These are phyloP conservation scores for Ennomos fuscantarius DNA, from an alignment of 2,888 invertebrate species.

Conservation along the genomic window DNA sequence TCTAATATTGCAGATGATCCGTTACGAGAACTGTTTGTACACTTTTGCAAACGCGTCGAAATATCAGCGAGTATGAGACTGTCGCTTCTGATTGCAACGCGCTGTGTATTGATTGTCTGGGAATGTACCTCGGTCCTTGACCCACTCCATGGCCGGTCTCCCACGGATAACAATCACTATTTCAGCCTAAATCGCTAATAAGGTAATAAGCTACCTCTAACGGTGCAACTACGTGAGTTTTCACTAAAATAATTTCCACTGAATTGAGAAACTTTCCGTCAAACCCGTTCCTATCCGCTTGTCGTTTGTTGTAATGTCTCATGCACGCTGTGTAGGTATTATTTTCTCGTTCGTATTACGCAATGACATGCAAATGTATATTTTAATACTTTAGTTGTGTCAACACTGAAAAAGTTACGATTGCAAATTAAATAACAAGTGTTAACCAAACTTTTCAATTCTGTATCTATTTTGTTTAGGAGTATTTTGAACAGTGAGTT, in stretches of 20 bases:
- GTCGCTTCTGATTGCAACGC: constrained; percentile 16
- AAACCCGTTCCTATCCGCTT: too few relatives aligned
- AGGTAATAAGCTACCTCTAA: constrained; percentile 31
- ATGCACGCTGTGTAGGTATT: too few relatives aligned
- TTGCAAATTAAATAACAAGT: too few relatives aligned
- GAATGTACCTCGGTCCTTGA: constrained; percentile 63
- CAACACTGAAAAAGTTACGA: too few relatives aligned
- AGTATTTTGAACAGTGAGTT: too few relatives aligned
- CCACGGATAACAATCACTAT: constrained; percentile 67
- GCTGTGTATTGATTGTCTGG: constrained; percentile 44
- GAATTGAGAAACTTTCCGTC: too few relatives aligned
- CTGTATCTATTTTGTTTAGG: too few relatives aligned
- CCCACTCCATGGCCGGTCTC: constrained; percentile 57
- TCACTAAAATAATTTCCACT: background rate
- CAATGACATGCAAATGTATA: too few relatives aligned
- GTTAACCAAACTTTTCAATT: too few relatives aligned
- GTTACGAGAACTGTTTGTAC: constrained; percentile 39
- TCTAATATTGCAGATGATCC: constrained; percentile 37
- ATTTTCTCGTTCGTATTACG: too few relatives aligned
- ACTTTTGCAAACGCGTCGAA: constrained; percentile 37
- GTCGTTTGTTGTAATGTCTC: too few relatives aligned
- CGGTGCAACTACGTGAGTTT: background rate
- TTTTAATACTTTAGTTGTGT: too few relatives aligned
- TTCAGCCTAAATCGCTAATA: constrained; percentile 45
- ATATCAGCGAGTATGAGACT: constrained; percentile 26